phyloP scores from a whole-genome alignment of 1,140 invertebrate genomes.

The Drosophila bipectinata region DNA sequence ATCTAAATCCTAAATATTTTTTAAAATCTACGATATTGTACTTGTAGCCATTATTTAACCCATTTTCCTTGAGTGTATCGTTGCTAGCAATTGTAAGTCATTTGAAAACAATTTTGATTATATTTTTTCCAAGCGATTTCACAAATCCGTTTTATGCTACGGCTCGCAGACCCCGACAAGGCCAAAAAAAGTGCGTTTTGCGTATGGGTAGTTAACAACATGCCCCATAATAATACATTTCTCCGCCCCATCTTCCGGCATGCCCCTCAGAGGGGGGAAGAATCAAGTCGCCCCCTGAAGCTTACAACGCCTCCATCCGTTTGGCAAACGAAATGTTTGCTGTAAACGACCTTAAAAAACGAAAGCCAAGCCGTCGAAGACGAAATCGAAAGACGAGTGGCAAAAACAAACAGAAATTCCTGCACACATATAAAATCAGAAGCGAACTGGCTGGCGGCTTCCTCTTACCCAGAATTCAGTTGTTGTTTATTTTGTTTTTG shows the following conservation, averaged over 20 bases:
- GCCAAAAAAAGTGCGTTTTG: conserved; percentile 57
- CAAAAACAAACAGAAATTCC: conserved; percentile 75
- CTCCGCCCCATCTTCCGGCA: neutral
- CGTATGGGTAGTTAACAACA: conserved; percentile 82
- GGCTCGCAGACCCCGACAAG: conserved; percentile 4
- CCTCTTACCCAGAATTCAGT: conserved; percentile 10
- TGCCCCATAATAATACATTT: conserved; percentile 80
- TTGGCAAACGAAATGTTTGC: conserved; percentile 67
- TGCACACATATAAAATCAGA: conserved; percentile 63
- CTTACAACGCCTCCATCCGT: neutral
- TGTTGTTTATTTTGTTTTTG: conserved; percentile 16
- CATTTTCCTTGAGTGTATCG: conserved; percentile 10
- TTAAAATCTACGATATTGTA: too few relatives aligned
- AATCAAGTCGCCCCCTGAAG: neutral
- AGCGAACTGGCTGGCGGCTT: conserved; percentile 26
- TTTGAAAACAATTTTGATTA: conserved; percentile 82
- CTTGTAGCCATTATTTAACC: too few relatives aligned
- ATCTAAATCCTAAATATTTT: too few relatives aligned
- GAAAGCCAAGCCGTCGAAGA: conserved; percentile 46
- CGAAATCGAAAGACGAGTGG: conserved; percentile 40
- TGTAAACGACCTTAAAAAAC: conserved; percentile 81
- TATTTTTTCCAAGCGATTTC: conserved; percentile 82
- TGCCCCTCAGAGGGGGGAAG: neutral
- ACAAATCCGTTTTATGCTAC: conserved; percentile 79
- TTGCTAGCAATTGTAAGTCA: conserved; percentile 74